Evolutionary conservation across 2,113 vertebrate species (phyloP).

Genomic region (Neotoma lepida): DNA sequence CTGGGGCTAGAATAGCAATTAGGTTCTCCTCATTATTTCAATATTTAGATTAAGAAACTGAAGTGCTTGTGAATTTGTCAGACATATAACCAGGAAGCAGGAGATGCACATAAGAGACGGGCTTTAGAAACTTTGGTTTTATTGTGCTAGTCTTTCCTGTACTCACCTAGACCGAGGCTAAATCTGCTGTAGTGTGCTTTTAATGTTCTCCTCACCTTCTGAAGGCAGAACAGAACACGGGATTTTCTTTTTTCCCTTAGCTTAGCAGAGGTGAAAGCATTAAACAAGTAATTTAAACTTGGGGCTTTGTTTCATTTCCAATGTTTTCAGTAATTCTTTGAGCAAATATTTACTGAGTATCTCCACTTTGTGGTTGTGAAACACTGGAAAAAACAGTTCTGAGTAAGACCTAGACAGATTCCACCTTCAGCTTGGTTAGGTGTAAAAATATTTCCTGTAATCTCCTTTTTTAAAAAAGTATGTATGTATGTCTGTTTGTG

Average conservation of each 20-base stretch:
- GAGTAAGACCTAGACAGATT: neutral
- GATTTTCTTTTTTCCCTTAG: neutral
- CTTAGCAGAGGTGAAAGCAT: neutral
- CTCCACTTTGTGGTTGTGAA: neutral
- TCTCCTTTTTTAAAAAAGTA: neutral
- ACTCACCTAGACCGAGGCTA: neutral
- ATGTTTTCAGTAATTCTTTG: slow-evolving; percentile 13
- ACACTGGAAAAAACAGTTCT: neutral
- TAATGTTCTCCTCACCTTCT: neutral
- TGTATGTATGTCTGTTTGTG: no score
- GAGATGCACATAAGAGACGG: neutral
- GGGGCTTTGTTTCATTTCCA: neutral
- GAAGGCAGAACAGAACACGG: neutral
- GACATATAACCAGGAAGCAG: neutral
- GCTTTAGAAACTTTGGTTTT: neutral
- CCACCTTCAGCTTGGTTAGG: neutral
- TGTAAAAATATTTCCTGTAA: slow-evolving; percentile 14
- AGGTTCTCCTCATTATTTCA: neutral
- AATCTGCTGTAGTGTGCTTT: neutral
- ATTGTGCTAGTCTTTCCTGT: neutral
- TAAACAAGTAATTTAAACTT: slow-evolving; percentile 23
- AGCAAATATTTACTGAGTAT: neutral
- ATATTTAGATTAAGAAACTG: neutral
- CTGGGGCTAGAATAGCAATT: neutral
- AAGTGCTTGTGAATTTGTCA: slow-evolving; percentile 12